A percentile compares a stretch with the other conserved stretches of the same genome.
These are phyloP conservation scores for Acropora yongei DNA, from an alignment of 64 coral and sea anemone species.

Conservation along the genomic window DNA sequence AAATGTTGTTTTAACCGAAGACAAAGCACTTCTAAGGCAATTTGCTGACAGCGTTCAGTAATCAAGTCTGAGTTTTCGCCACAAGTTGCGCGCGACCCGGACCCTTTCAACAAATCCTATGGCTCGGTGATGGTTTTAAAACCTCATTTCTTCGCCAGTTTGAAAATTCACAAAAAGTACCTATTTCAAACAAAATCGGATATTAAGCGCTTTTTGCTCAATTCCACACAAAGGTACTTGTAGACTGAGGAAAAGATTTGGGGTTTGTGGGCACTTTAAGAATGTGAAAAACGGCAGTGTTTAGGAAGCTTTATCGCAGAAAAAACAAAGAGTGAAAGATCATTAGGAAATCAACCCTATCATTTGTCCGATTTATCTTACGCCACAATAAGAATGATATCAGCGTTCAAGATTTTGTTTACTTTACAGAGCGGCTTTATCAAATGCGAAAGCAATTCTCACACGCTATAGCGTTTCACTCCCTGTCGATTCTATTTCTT, in stretches of 20 bases:
- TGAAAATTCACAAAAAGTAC: too few relatives aligned
- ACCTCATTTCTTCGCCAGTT: too few relatives aligned
- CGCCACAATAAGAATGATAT: not conserved
- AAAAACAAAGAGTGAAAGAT: not conserved
- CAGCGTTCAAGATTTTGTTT: constrained; percentile 13
- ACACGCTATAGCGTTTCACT: not conserved
- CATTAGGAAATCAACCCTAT: constrained; percentile 12
- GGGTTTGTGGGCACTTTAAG: not conserved
- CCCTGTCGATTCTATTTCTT: not conserved
- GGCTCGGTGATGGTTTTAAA: too few relatives aligned
- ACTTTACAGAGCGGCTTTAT: constrained; percentile 5
- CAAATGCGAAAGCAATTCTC: constrained; percentile 3
- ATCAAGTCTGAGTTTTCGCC: too few relatives aligned
- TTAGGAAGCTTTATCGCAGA: not conserved
- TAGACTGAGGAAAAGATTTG: too few relatives aligned
- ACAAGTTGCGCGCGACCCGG: too few relatives aligned
- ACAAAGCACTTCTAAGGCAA: not conserved
- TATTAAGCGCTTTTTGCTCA: too few relatives aligned
- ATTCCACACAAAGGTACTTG: too few relatives aligned
- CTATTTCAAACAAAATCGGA: too few relatives aligned
- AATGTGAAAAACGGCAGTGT: constrained; percentile 13
- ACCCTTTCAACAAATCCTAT: too few relatives aligned
- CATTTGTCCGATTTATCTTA: not conserved
- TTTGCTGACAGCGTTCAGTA: not conserved
- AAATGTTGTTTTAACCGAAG: not conserved